Percentiles rank a stretch among this genome's conserved stretches.
Evolutionary conservation across 2,888 invertebrate genomes (phyloP).

Genomic region (Amblyjoppa fuscipennis): DNA sequence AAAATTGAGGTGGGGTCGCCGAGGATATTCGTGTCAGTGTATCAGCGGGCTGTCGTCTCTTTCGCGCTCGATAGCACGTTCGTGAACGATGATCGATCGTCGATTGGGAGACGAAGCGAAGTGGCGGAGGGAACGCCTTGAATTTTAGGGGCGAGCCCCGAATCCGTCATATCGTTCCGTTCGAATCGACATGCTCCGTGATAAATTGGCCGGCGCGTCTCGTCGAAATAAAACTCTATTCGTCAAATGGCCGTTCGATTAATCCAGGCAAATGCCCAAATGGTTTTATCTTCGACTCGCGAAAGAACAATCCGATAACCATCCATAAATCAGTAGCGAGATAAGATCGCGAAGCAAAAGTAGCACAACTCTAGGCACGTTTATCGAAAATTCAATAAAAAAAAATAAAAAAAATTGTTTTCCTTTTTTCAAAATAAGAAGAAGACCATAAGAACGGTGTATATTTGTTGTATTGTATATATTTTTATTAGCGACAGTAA

Average conservation of each 20-base stretch:
- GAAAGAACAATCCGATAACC: too few relatives aligned
- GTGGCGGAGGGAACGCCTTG: conserved; percentile 62
- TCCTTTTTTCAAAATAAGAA: too few relatives aligned
- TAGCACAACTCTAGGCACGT: too few relatives aligned
- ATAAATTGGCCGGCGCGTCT: not conserved
- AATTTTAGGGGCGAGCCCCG: conserved; percentile 58
- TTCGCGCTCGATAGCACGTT: conserved; percentile 49
- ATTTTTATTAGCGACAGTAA: too few relatives aligned
- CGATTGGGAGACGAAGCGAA: conserved; percentile 47
- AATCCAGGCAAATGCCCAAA: too few relatives aligned
- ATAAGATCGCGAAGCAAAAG: too few relatives aligned
- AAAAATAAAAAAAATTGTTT: too few relatives aligned
- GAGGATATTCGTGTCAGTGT: conserved; percentile 73
- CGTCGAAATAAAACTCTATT: not conserved
- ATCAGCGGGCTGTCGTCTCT: conserved; percentile 73
- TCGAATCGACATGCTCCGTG: not conserved
- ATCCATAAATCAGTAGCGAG: too few relatives aligned
- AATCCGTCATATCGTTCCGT: conserved; percentile 10
- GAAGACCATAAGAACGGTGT: too few relatives aligned
- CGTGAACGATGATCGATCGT: conserved; percentile 74
- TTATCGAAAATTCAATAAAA: too few relatives aligned
- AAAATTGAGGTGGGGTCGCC: not conserved
- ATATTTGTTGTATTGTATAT: too few relatives aligned
- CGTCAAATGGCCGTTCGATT: not conserved
- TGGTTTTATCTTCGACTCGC: too few relatives aligned